Evolutionary conservation across 2,888 invertebrate genomes (phyloP).

Genomic region (Tethea ocularis): DNA sequence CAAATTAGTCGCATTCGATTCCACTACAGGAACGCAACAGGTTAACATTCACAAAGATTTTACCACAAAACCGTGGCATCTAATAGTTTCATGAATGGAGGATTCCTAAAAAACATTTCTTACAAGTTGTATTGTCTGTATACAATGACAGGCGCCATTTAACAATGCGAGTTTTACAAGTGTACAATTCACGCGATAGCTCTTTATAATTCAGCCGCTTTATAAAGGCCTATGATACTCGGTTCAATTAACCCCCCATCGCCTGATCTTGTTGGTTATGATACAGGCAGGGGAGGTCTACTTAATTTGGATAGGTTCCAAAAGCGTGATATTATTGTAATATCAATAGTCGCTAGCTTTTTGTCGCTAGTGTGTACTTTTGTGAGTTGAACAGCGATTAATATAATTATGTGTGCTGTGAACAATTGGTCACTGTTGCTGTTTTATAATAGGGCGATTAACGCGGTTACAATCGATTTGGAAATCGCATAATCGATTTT

Average conservation of each 20-base stretch:
- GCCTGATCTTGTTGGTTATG: conserved; percentile 32
- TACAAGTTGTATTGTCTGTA: conserved; percentile 81
- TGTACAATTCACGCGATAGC: conserved; percentile 81
- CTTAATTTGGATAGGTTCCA: conserved; percentile 69
- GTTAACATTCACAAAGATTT: conserved; percentile 66
- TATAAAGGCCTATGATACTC: conserved; percentile 62
- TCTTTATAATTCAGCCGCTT: conserved; percentile 75
- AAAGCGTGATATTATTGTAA: conserved; percentile 79
- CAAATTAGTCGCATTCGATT: conserved; percentile 56
- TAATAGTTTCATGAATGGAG: conserved; percentile 78
- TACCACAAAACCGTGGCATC: conserved; percentile 71
- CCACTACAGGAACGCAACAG: conserved; percentile 62
- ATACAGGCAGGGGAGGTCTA: conserved; percentile 51
- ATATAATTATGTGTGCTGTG: conserved; percentile 70
- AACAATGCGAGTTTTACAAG: conserved; percentile 80
- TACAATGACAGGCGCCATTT: conserved; percentile 78
- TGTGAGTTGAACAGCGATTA: conserved; percentile 68
- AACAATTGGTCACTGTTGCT: conserved; percentile 42
- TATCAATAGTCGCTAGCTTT: conserved; percentile 79
- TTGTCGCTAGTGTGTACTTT: conserved; percentile 73
- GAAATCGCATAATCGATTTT: not conserved
- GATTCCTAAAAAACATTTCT: conserved; percentile 82
- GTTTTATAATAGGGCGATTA: conserved; percentile 10
- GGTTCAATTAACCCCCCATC: conserved; percentile 42
- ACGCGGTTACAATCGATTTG: not conserved